Conservation (phyloP, 2,797 vertebrate species). For the Momotus momota region DNA sequence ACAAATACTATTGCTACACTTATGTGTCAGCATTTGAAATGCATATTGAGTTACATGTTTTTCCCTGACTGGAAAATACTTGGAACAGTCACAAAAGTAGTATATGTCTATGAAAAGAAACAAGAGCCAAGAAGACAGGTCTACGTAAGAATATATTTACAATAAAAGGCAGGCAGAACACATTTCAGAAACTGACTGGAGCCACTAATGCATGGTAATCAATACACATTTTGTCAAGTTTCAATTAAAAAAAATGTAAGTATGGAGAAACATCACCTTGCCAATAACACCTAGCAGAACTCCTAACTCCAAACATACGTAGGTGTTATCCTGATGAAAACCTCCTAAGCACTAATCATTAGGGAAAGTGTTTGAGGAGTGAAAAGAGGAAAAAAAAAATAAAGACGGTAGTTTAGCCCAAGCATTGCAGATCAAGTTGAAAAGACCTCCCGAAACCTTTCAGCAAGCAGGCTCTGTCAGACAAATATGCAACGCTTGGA, state of each 20-base stretch:
- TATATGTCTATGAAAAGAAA: background rate
- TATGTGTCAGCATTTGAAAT: background rate
- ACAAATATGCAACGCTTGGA: rapidly evolving
- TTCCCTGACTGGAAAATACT: background rate
- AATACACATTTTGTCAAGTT: background rate
- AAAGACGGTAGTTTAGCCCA: background rate
- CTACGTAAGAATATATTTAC: background rate
- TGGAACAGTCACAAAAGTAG: background rate
- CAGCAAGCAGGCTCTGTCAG: background rate
- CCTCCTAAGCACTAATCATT: background rate
- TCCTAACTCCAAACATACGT: background rate
- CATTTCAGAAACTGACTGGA: background rate
- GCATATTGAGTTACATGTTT: background rate
- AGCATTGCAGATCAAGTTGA: background rate
- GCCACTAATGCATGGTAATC: background rate
- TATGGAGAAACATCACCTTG: background rate
- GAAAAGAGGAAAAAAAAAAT: background rate
- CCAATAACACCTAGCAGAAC: background rate
- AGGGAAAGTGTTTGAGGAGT: background rate
- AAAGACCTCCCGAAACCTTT: background rate
- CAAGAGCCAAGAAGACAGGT: background rate
- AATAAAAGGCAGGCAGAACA: background rate
- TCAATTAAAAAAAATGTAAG: background rate
- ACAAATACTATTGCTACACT: background rate
- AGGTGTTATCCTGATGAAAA: background rate